A percentile compares a stretch with the other conserved stretches of the same genome.
These are phyloP conservation scores for Toxostoma redivivum DNA, from an alignment of 2,113 vertebrate species.

Conservation along the genomic window DNA sequence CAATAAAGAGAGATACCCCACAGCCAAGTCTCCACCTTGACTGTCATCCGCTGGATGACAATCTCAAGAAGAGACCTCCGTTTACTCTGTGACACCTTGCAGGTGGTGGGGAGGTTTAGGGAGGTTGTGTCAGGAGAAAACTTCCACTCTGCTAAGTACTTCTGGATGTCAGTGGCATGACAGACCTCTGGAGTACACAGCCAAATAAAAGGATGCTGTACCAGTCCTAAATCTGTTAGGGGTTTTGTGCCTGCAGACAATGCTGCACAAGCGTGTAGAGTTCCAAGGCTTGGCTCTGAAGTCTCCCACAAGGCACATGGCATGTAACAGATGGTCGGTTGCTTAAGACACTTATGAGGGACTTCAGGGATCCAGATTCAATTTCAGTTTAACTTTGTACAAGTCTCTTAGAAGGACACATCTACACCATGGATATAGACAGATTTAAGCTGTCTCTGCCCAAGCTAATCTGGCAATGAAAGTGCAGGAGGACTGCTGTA, in stretches of 20 bases:
- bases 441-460: constrained; percentile 4
- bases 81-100: neutral
- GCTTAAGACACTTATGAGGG: constrained; percentile 20
- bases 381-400: constrained; percentile 23
- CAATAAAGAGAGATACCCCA: neutral
- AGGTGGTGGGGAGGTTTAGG: neutral
- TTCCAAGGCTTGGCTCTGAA: neutral
- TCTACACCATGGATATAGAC: neutral
- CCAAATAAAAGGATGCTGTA: neutral
- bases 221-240: neutral
- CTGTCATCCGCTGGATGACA: neutral
- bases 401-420: neutral
- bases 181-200: neutral
- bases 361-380: neutral
- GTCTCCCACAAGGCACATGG: neutral
- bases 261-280: neutral
- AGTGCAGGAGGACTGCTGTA: neutral
- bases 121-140: neutral
- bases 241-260: neutral
- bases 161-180: neutral
- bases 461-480: constrained; percentile 30
- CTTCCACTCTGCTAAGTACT: neutral
- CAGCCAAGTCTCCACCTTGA: neutral
- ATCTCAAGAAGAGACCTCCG: neutral
- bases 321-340: neutral